Conservation (phyloP, 2,113 vertebrate genomes). For the Noctilio leporinus region DNA sequence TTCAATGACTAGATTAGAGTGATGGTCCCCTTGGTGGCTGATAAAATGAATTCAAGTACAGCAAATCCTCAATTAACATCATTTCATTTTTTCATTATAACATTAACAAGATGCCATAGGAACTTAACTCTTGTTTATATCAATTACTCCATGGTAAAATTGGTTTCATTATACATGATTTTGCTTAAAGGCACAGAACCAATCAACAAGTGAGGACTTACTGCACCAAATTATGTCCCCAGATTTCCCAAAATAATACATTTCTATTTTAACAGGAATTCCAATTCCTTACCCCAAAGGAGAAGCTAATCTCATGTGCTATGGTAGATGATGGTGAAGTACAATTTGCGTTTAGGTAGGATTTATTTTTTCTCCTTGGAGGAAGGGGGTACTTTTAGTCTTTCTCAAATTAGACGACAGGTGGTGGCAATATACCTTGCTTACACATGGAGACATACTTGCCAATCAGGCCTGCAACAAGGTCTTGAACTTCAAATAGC, state of each 20-base stretch:
- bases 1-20: constrained; percentile 23
- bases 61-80: neutral
- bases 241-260: constrained; percentile 35
- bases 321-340: neutral
- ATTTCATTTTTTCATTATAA: neutral
- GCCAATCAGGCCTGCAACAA: neutral
- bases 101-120: neutral
- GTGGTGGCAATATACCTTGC: neutral
- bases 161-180: neutral
- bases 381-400: neutral
- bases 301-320: neutral
- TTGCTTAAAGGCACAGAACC: neutral
- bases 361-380: neutral
- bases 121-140: neutral
- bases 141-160: neutral
- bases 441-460: neutral
- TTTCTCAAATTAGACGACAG: neutral
- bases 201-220: neutral
- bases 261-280: constrained; percentile 21
- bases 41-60: constrained; percentile 32
- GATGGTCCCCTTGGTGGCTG: neutral
- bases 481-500: neutral
- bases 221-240: neutral
- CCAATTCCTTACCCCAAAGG: constrained; percentile 4
- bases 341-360: neutral